A percentile compares a stretch with the other conserved stretches of the same genome.
phyloP scores from a whole-genome alignment of 2,113 vertebrate species.

The Oreochromis tanganicae region DNA sequence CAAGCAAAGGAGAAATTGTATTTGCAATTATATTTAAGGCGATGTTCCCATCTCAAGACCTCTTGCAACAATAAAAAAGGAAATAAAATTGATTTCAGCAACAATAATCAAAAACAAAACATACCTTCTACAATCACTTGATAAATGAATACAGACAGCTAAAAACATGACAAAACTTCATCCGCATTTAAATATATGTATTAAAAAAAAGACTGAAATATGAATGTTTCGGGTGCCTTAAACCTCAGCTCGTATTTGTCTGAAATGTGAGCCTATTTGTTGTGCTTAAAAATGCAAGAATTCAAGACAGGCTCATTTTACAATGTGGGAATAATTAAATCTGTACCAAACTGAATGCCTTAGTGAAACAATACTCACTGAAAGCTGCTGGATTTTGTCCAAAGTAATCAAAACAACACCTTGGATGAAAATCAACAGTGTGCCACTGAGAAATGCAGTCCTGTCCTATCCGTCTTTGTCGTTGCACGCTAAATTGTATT shows the following conservation, averaged over 20 bases:
- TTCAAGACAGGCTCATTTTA: constrained; percentile 38
- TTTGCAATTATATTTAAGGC: rapidly evolving
- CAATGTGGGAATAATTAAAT: constrained; percentile 56
- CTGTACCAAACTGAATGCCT: constrained; percentile 49
- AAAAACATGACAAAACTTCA: background rate
- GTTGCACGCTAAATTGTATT: background rate
- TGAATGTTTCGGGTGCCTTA: background rate
- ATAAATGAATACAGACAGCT: background rate
- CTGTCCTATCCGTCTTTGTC: constrained; percentile 19
- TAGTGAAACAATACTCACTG: constrained; percentile 28
- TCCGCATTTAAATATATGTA: background rate
- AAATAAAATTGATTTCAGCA: background rate
- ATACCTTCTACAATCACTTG: background rate
- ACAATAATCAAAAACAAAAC: background rate
- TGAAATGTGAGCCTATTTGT: constrained; percentile 14
- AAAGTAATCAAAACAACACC: constrained; percentile 68
- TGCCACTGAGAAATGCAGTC: constrained; percentile 31
- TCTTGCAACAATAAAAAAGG: background rate
- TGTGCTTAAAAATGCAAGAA: constrained; percentile 1
- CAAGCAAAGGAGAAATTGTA: background rate
- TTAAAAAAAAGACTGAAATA: background rate
- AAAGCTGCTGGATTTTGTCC: constrained; percentile 56
- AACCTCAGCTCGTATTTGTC: background rate
- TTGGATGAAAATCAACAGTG: constrained; percentile 48
- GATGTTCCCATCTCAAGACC: rapidly evolving